Conservation (phyloP, 2,113 vertebrate genomes). For the Spermophilus dauricus region DNA sequence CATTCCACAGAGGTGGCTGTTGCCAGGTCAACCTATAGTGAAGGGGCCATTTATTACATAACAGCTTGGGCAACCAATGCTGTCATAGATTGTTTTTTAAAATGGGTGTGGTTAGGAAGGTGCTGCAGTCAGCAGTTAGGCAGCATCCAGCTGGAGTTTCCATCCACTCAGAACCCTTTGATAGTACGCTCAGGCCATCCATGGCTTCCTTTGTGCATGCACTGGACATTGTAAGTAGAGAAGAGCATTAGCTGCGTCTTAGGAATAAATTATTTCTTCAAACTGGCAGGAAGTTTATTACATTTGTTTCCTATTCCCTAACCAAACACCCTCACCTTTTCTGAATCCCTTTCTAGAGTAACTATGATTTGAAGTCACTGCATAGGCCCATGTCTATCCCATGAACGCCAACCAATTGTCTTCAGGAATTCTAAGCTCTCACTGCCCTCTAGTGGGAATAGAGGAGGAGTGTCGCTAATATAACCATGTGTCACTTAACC, state of each 20-base stretch:
- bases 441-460: constrained; percentile 57
- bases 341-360: not conserved
- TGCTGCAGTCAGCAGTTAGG: not conserved
- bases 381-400: too few species aligned
- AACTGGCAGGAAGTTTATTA: not conserved
- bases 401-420: not conserved
- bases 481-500: not conserved
- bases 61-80: not conserved
- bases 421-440: constrained; percentile 4
- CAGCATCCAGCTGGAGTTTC: not conserved
- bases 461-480: not conserved
- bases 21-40: not conserved
- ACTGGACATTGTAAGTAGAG: not conserved
- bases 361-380: not conserved
- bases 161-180: not conserved
- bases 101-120: not conserved
- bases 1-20: not conserved
- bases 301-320: not conserved
- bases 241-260: not conserved
- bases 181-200: too few species aligned
- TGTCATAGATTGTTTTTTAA: not conserved
- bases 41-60: not conserved
- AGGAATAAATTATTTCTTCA: not conserved
- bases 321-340: not conserved
- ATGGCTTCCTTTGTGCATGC: not conserved